Evolutionary conservation across 2,888 invertebrate species (phyloP).

Genomic region (Bellardia pandia): DNA sequence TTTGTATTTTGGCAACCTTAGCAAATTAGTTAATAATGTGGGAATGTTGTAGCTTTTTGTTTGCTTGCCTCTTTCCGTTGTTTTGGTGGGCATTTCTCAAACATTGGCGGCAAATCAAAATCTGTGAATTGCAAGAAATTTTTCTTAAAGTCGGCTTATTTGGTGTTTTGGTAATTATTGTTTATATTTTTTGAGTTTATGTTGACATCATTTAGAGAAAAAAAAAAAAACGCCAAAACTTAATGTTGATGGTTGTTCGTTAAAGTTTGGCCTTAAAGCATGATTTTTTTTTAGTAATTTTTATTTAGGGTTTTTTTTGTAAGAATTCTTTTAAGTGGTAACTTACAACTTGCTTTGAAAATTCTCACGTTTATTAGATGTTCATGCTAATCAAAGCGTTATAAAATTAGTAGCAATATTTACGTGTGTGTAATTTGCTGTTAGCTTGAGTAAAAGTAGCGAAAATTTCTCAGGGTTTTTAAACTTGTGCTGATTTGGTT

Average conservation of each 20-base stretch:
- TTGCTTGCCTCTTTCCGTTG: background rate
- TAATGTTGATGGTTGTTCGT: background rate
- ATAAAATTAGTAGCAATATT: constrained; percentile 40
- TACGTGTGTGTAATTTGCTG: constrained; percentile 20
- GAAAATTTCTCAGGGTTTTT: constrained; percentile 39
- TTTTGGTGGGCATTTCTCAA: background rate
- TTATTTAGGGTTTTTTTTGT: background rate
- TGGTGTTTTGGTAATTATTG: constrained; percentile 3
- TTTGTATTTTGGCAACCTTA: constrained; percentile 49
- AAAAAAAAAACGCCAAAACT: background rate
- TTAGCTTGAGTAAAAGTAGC: constrained; percentile 30
- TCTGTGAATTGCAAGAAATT: constrained; percentile 54
- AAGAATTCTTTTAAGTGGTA: background rate
- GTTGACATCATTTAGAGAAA: constrained; percentile 10
- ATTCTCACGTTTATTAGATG: constrained; percentile 65
- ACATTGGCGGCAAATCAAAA: constrained; percentile 57
- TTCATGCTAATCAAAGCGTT: constrained; percentile 57
- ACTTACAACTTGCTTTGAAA: background rate
- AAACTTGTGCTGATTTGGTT: background rate
- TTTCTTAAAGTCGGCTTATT: constrained; percentile 30
- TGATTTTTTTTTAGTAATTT: constrained; percentile 1
- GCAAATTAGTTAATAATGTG: constrained; percentile 69
- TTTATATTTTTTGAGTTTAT: constrained; percentile 5
- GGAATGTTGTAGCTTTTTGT: constrained; percentile 42
- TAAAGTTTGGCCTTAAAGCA: background rate